These are phyloP conservation scores for Corbicula japonica DNA, from an alignment of 2,888 invertebrate species.

Conservation along the genomic window DNA sequence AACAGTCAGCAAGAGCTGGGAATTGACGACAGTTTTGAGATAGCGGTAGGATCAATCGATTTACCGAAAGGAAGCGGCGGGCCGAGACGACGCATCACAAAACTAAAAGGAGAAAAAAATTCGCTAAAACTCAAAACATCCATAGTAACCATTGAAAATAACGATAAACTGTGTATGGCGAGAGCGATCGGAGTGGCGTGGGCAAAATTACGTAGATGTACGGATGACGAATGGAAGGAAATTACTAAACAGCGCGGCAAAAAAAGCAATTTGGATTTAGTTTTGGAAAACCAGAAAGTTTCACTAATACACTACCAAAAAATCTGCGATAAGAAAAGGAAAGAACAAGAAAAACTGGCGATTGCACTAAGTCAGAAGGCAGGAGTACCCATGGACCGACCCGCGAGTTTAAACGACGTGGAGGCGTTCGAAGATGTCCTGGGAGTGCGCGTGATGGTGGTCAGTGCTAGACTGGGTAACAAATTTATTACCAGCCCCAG, in stretches of 20 bases:
- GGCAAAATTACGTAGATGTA: slow-evolving; percentile 42
- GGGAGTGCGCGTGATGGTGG: no score
- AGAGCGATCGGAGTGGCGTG: slow-evolving; percentile 38
- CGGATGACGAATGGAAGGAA: slow-evolving; percentile 39
- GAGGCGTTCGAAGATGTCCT: no score
- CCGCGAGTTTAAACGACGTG: no score
- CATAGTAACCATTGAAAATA: slow-evolving; percentile 42
- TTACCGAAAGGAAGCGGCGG: slow-evolving; percentile 54
- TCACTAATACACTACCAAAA: no score
- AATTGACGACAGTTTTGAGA: slow-evolving; percentile 38
- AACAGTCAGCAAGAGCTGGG: slow-evolving; percentile 55
- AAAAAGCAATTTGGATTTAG: no score
- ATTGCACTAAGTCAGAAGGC: no score
- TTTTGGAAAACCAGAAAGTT: no score
- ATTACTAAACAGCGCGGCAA: slow-evolving; percentile 25
- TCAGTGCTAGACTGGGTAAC: no score
- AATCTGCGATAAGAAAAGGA: no score
- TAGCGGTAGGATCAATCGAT: slow-evolving; percentile 44
- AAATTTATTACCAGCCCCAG: no score
- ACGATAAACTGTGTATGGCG: slow-evolving; percentile 39
- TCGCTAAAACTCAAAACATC: slow-evolving; percentile 35
- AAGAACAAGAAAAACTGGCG: no score
- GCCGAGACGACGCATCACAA: slow-evolving; percentile 27
- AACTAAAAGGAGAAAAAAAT: slow-evolving; percentile 31
- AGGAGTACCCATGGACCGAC: no score